phyloP scores from a whole-genome alignment of 2,797 vertebrate genomes.

The Lemur catta region DNA sequence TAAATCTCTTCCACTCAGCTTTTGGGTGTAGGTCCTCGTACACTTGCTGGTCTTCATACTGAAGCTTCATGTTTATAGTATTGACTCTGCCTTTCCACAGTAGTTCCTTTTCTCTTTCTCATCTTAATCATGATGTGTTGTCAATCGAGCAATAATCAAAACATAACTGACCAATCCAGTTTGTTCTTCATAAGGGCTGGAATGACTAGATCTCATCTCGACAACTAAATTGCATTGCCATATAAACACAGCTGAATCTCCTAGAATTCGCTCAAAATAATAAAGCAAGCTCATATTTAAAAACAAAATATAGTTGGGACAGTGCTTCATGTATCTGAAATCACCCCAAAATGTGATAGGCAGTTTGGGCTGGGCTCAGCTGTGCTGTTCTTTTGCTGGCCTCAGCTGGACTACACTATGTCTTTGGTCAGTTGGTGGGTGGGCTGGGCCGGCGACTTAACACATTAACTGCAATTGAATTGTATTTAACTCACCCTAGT shows the following conservation, averaged over 20 bases:
- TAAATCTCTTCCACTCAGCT: background rate
- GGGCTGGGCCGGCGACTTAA: background rate
- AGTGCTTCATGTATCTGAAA: background rate
- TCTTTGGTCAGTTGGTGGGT: background rate
- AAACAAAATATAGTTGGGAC: background rate
- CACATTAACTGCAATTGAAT: no score
- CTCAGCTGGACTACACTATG: background rate
- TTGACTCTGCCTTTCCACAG: background rate
- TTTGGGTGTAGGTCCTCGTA: background rate
- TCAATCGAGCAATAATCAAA: background rate
- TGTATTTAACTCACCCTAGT: no score
- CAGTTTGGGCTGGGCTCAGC: background rate
- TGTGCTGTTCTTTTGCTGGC: background rate
- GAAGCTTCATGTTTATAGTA: background rate
- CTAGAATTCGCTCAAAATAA: constrained; percentile 21
- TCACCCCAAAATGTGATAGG: background rate
- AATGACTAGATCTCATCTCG: background rate
- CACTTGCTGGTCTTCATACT: background rate
- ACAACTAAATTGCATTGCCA: background rate
- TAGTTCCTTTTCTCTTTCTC: background rate
- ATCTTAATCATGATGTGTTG: background rate
- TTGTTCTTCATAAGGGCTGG: background rate
- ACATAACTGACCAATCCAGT: background rate
- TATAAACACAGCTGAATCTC: background rate
- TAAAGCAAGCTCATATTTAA: background rate